Conservation (phyloP, 2,797 vertebrate species). For the Siniperca obscura region DNA sequence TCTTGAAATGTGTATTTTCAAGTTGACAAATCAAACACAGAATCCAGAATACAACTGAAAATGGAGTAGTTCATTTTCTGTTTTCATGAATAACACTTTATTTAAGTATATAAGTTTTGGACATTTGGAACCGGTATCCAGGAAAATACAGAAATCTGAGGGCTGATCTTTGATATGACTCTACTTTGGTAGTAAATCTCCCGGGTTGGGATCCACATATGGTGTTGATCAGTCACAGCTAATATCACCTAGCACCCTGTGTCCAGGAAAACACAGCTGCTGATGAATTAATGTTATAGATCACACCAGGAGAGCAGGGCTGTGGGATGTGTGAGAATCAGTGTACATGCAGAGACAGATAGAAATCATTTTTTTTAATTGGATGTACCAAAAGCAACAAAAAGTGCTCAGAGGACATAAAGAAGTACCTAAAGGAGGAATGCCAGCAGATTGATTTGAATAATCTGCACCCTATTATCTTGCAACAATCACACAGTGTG, state of each 20-base stretch:
- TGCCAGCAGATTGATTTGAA: constrained; percentile 11
- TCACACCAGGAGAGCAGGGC: constrained; percentile 42
- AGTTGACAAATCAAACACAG: not conserved
- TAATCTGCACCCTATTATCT: not conserved
- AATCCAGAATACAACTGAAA: not conserved
- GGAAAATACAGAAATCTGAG: constrained; percentile 37
- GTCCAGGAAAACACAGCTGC: constrained; percentile 78
- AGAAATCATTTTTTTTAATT: not conserved
- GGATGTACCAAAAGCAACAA: constrained; percentile 4
- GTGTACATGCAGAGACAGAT: not conserved
- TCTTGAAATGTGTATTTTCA: not conserved
- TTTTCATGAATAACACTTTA: not conserved
- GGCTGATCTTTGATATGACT: constrained; percentile 49
- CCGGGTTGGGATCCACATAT: constrained; percentile 68
- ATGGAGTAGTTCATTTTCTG: not conserved
- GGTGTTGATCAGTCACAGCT: constrained; percentile 80
- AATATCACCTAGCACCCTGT: constrained; percentile 74
- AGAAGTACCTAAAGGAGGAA: not conserved
- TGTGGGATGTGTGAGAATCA: constrained; percentile 26
- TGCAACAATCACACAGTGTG: constrained; percentile 15
- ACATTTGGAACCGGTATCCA: constrained; percentile 32
- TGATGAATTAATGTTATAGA: constrained; percentile 65
- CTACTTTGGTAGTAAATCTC: constrained; percentile 67
- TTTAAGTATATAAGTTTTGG: constrained; percentile 8
- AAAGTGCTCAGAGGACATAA: not conserved